Conservation (phyloP, 2,888 invertebrate species). For the Agrotis puta region DNA sequence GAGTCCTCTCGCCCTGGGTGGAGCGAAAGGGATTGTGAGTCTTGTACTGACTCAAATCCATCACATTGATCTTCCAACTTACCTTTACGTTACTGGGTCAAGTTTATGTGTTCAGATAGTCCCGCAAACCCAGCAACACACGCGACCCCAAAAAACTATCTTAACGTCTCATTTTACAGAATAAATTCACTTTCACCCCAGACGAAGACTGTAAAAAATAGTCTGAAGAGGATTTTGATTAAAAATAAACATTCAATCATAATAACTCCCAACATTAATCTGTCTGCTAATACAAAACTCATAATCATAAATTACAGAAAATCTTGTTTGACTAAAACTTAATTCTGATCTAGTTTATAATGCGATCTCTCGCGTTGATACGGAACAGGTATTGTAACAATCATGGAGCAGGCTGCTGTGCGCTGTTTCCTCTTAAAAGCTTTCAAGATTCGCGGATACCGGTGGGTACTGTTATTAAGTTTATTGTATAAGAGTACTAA, state of each 20-base stretch:
- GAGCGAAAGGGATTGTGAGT: too few species aligned
- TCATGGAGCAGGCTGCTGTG: constrained; percentile 35
- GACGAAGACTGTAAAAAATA: too few species aligned
- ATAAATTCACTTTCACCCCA: not conserved
- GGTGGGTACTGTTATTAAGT: constrained; percentile 43
- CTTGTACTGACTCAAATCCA: too few species aligned
- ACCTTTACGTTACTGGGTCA: too few species aligned
- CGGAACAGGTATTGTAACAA: constrained; percentile 56
- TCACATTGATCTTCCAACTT: too few species aligned
- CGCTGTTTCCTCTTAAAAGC: constrained; percentile 49
- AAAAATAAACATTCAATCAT: not conserved
- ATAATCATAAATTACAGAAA: constrained; percentile 50
- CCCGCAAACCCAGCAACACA: too few species aligned
- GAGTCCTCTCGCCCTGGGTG: too few species aligned
- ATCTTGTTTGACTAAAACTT: constrained; percentile 43
- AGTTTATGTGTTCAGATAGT: too few species aligned
- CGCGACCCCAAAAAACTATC: too few species aligned
- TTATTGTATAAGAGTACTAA: constrained; percentile 15
- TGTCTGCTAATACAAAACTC: constrained; percentile 24
- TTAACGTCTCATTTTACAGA: not conserved
- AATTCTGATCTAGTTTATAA: constrained; percentile 54
- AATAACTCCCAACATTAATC: not conserved
- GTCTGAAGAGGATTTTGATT: not conserved
- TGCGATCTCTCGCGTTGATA: constrained; percentile 48
- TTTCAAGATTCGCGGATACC: constrained; percentile 45